Percentiles rank a stretch among this genome's conserved stretches.
Evolutionary conservation across 2,888 invertebrate genomes (phyloP).

Genomic region (Cantharis rufa): DNA sequence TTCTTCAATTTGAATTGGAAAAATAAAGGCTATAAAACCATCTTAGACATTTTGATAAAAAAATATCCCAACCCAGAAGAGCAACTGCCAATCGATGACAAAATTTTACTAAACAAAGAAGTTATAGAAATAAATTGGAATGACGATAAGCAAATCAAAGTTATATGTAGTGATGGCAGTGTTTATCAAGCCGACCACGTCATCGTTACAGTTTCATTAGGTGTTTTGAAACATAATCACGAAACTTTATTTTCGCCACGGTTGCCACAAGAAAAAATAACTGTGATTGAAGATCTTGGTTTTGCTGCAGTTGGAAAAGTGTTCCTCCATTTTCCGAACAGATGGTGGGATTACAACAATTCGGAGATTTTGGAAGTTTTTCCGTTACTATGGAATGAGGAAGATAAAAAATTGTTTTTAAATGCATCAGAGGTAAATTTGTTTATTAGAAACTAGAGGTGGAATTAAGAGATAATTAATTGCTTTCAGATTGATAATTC

Average conservation of each 20-base stretch:
- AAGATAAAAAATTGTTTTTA: constrained; percentile 42
- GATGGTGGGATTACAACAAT: constrained; percentile 61
- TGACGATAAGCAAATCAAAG: neutral
- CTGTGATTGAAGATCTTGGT: constrained; percentile 59
- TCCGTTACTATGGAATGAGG: constrained; percentile 58
- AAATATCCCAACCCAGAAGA: constrained; percentile 42
- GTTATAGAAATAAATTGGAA: constrained; percentile 43
- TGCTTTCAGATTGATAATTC: constrained; percentile 35
- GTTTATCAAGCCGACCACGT: neutral
- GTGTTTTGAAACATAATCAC: neutral
- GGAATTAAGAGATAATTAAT: neutral
- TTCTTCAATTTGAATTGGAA: constrained; percentile 67
- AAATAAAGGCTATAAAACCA: constrained; percentile 66
- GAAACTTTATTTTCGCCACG: neutral
- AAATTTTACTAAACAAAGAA: constrained; percentile 44
- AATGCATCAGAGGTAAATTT: neutral
- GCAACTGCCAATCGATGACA: constrained; percentile 43
- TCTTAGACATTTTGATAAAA: constrained; percentile 67
- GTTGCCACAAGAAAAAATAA: constrained; percentile 9
- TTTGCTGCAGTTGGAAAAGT: constrained; percentile 69
- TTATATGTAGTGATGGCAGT: neutral
- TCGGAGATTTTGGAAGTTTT: constrained; percentile 48
- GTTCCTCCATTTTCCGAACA: constrained; percentile 61
- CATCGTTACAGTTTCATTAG: neutral
- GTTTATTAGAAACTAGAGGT: no score